A percentile compares a stretch with the other conserved stretches of the same genome.
Evolutionary conservation across 2,888 invertebrate genomes (phyloP).

Genomic region (Eucriotettix oculatus): DNA sequence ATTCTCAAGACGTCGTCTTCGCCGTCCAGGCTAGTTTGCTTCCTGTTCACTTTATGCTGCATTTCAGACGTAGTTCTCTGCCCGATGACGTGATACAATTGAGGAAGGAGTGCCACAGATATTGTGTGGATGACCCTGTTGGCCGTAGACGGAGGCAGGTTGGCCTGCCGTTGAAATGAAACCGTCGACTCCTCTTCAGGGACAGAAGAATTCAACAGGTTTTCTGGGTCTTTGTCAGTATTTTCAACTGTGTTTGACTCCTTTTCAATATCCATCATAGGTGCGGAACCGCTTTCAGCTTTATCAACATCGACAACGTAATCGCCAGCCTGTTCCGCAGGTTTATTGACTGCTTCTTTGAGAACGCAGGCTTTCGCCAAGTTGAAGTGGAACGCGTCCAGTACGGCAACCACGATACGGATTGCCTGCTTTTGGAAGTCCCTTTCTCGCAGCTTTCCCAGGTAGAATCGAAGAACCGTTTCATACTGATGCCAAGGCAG

Average conservation of each 20-base stretch:
- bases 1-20: conserved; percentile 79
- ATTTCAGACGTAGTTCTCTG: conserved; percentile 51
- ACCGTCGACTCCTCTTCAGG: too few species aligned
- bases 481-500: conserved; percentile 86
- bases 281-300: too few species aligned
- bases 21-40: conserved; percentile 46
- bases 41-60: conserved; percentile 63
- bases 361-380: conserved; percentile 11
- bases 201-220: too few species aligned
- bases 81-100: conserved; percentile 55
- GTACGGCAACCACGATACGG: conserved; percentile 53
- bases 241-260: background rate
- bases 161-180: conserved; percentile 17
- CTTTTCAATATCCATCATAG: background rate
- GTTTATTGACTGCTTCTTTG: too few species aligned
- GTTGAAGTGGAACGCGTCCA: conserved; percentile 88
- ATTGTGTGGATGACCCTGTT: conserved; percentile 57
- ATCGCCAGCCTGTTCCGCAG: too few species aligned
- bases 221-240: background rate
- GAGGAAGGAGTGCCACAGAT: conserved; percentile 56
- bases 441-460: conserved; percentile 49
- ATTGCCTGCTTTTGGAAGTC: conserved; percentile 75
- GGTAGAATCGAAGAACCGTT: conserved; percentile 60
- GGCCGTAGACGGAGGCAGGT: conserved; percentile 53
- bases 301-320: too few species aligned